A percentile compares a stretch with the other conserved stretches of the same genome.
phyloP scores from a whole-genome alignment of 2,113 vertebrate genomes.

The Narcine bancroftii region DNA sequence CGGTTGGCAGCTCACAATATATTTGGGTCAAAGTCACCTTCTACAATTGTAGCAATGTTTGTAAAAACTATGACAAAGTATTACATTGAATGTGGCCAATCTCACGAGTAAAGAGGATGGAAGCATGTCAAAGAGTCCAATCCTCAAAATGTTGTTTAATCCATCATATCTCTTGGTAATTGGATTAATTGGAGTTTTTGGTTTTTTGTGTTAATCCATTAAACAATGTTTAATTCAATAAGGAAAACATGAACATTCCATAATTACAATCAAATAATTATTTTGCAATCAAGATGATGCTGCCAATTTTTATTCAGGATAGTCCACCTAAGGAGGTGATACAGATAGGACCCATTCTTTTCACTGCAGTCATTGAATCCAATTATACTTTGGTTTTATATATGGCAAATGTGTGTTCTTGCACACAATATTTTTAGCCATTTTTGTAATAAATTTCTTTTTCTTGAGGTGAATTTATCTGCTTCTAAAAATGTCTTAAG shows the following conservation, averaged over 20 bases:
- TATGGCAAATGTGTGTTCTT: background rate
- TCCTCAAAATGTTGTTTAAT: conserved; percentile 15
- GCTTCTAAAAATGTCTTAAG: background rate
- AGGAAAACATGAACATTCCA: background rate
- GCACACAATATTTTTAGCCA: background rate
- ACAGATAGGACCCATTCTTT: background rate
- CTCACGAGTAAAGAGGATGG: background rate
- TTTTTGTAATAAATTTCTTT: background rate
- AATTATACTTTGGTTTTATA: background rate
- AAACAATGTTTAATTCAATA: conserved; percentile 31
- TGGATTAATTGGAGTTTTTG: conserved; percentile 31
- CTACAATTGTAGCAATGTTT: background rate
- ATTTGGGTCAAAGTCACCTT: background rate
- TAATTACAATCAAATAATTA: conserved; percentile 29
- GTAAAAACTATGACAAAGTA: background rate
- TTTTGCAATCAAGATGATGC: conserved; percentile 10
- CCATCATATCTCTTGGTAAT: conserved; percentile 21
- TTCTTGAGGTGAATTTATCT: background rate
- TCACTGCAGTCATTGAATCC: background rate
- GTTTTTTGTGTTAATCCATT: conserved; percentile 28
- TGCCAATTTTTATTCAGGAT: background rate
- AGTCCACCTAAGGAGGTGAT: background rate
- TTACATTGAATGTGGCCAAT: background rate
- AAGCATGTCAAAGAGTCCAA: background rate
- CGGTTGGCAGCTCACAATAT: background rate